A percentile compares a stretch with the other conserved stretches of the same genome.
Evolutionary conservation across 1,140 invertebrate genomes (phyloP).

Genomic region (Melipona quadrifasciata): DNA sequence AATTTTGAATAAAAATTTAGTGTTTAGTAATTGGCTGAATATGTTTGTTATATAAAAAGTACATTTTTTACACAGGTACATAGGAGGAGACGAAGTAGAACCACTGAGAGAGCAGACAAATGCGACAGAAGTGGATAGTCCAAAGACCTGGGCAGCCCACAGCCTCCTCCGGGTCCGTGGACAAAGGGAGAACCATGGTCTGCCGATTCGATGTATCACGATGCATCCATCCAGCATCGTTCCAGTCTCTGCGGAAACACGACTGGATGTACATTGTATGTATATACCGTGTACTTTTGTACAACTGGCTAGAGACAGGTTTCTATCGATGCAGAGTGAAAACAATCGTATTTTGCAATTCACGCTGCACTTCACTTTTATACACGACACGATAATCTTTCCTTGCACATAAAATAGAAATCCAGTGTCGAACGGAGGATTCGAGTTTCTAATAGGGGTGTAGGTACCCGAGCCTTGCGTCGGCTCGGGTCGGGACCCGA

Average conservation of each 20-base stretch:
- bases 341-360: not conserved
- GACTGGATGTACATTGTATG: constrained; percentile 94
- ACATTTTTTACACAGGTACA: constrained; percentile 68
- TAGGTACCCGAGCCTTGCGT: no score
- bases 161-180: constrained; percentile 91
- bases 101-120: constrained; percentile 87
- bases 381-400: not conserved
- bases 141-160: constrained; percentile 90
- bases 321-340: not conserved
- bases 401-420: not conserved
- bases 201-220: constrained; percentile 89
- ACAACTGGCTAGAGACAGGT: not conserved
- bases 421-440: not conserved
- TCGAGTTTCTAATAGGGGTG: not conserved
- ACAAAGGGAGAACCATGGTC: constrained; percentile 88
- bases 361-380: constrained; percentile 22
- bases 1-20: not conserved
- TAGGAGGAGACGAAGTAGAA: constrained; percentile 87
- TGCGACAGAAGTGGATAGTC: constrained; percentile 90
- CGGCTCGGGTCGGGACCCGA: no score
- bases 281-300: constrained; percentile 64
- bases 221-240: constrained; percentile 91
- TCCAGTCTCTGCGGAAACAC: constrained; percentile 85
- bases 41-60: not conserved
- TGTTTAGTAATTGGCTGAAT: no score